phyloP scores from a whole-genome alignment of 1,140 invertebrate genomes.

The Yoshiicerus persimilis region DNA sequence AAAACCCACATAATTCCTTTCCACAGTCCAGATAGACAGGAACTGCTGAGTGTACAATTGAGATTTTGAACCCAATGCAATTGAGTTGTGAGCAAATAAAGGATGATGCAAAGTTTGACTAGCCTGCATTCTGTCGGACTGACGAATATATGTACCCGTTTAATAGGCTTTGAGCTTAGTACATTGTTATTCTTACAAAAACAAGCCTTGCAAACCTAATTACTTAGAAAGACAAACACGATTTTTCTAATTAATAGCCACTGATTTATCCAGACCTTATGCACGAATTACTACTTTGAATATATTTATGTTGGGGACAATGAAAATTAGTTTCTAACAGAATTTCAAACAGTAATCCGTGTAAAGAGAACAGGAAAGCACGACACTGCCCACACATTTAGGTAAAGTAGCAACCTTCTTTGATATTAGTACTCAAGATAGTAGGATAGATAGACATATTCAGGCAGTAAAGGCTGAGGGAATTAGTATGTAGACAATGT shows the following conservation, averaged over 20 bases:
- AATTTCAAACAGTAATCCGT: neutral
- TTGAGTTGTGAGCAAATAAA: neutral
- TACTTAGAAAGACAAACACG: neutral
- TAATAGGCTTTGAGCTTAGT: neutral
- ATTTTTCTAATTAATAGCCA: neutral
- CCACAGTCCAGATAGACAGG: neutral
- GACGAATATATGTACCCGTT: neutral
- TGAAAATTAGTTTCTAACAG: neutral
- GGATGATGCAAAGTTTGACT: neutral
- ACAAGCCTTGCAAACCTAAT: neutral
- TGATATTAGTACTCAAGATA: too few relatives aligned
- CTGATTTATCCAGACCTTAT: too few relatives aligned
- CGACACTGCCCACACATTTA: neutral
- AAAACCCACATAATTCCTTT: neutral
- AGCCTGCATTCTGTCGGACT: neutral
- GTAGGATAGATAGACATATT: too few relatives aligned
- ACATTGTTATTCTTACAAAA: neutral
- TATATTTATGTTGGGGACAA: neutral
- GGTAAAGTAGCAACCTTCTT: neutral
- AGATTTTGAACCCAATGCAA: neutral
- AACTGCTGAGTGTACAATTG: neutral
- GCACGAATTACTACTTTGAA: too few relatives aligned
- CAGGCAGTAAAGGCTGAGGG: neutral
- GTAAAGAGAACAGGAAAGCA: neutral
- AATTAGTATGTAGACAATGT: neutral